These are phyloP conservation scores for Cotesia chilonis DNA, from an alignment of 1,140 invertebrate genomes.

Conservation along the genomic window DNA sequence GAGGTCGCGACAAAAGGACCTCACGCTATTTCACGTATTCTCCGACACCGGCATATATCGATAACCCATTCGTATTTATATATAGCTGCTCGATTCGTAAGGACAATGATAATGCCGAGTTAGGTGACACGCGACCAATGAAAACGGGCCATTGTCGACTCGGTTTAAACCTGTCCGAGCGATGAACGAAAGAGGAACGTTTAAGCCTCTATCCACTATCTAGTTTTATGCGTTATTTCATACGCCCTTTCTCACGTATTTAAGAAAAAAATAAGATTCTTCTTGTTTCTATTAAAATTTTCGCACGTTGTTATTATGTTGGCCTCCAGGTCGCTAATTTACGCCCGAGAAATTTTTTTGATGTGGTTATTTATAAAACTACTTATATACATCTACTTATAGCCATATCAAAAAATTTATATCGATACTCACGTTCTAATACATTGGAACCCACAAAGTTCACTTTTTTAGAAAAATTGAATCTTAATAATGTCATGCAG, in stretches of 20 bases:
- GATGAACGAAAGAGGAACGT: constrained; percentile 33
- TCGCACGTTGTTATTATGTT: not conserved
- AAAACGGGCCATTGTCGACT: constrained; percentile 37
- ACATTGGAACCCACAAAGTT: too few species aligned
- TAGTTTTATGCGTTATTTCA: constrained; percentile 17
- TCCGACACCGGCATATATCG: constrained; percentile 40
- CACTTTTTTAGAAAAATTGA: too few species aligned
- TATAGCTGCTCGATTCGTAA: constrained; percentile 26
- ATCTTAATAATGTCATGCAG: too few species aligned
- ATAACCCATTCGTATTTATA: constrained; percentile 50
- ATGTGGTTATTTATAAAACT: too few species aligned
- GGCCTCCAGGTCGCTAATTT: too few species aligned
- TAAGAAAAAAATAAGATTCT: not conserved
- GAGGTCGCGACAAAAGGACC: constrained; percentile 14
- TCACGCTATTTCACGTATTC: constrained; percentile 40
- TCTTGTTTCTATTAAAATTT: constrained; percentile 6
- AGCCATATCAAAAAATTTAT: too few species aligned
- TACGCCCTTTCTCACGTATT: constrained; percentile 25
- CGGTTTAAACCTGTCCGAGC: constrained; percentile 31
- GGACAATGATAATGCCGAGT: constrained; percentile 45
- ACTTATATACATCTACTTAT: too few species aligned
- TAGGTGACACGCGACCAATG: constrained; percentile 42
- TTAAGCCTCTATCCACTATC: not conserved
- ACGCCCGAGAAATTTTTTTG: too few species aligned
- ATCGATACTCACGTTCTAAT: too few species aligned